A percentile compares a stretch with the other conserved stretches of the same genome.
Evolutionary conservation across 2,797 vertebrate genomes (phyloP).

Genomic region (Sternotherus odoratus): DNA sequence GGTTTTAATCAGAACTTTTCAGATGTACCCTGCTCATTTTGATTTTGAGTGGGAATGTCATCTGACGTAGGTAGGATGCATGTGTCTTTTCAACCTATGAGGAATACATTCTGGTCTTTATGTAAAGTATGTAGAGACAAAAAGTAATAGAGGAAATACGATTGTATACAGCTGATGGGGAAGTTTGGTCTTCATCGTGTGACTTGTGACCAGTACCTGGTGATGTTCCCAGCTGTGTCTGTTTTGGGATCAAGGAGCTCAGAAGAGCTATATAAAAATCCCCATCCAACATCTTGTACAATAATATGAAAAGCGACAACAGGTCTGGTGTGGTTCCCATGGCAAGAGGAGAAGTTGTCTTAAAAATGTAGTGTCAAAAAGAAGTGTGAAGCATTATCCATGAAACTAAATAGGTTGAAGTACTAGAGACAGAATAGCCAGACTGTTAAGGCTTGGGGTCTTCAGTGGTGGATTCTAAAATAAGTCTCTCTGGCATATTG

Average conservation of each 20-base stretch:
- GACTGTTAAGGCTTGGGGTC: neutral
- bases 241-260: neutral
- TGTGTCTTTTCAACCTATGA: rapidly evolving
- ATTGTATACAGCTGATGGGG: rapidly evolving
- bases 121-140: neutral
- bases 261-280: rapidly evolving
- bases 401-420: rapidly evolving
- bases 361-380: neutral
- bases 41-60: rapidly evolving
- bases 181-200: rapidly evolving
- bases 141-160: neutral
- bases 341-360: neutral
- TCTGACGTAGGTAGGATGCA: neutral
- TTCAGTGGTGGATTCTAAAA: rapidly evolving
- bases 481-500: rapidly evolving
- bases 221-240: rapidly evolving
- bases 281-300: rapidly evolving
- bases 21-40: rapidly evolving
- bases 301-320: rapidly evolving
- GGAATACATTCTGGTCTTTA: neutral
- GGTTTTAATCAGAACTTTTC: neutral
- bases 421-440: neutral
- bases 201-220: rapidly evolving
- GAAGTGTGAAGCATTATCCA: neutral
- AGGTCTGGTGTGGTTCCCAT: neutral